Evolutionary conservation across 2,113 vertebrate species (phyloP).

Genomic region (Sphyrna mokarran): DNA sequence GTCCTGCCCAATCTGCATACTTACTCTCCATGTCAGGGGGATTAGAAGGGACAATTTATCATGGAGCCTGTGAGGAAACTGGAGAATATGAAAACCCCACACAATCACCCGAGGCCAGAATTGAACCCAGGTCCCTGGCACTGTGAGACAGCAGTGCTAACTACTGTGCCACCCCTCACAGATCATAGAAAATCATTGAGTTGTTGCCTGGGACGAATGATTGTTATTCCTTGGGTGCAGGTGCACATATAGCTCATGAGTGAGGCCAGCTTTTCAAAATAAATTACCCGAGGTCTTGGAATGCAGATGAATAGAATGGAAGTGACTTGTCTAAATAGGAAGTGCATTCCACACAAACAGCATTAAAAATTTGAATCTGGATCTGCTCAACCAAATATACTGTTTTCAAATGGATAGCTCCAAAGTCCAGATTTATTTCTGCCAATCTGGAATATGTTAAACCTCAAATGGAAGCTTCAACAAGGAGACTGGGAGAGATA

Average conservation of each 20-base stretch:
- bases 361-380: not conserved
- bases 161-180: too few relatives aligned
- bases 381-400: not conserved
- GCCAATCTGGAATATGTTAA: not conserved
- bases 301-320: not conserved
- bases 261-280: not conserved
- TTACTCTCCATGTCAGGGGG: too few relatives aligned
- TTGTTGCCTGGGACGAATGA: not conserved
- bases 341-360: not conserved
- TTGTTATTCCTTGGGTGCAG: not conserved
- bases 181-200: not conserved
- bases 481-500: not conserved
- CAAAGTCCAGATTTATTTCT: not conserved
- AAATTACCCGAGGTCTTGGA: not conserved
- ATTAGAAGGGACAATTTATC: too few relatives aligned
- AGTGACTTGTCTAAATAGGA: not conserved
- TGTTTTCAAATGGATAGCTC: not conserved
- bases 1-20: too few relatives aligned
- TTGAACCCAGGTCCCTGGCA: too few relatives aligned
- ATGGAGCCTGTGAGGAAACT: too few relatives aligned
- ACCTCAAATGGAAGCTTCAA: not conserved
- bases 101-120: too few relatives aligned
- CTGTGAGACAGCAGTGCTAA: too few relatives aligned
- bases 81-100: too few relatives aligned
- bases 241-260: not conserved